Percentiles rank a stretch among this genome's conserved stretches.
Evolutionary conservation across 2,113 vertebrate species (phyloP).

Genomic region (Scomber scombrus): DNA sequence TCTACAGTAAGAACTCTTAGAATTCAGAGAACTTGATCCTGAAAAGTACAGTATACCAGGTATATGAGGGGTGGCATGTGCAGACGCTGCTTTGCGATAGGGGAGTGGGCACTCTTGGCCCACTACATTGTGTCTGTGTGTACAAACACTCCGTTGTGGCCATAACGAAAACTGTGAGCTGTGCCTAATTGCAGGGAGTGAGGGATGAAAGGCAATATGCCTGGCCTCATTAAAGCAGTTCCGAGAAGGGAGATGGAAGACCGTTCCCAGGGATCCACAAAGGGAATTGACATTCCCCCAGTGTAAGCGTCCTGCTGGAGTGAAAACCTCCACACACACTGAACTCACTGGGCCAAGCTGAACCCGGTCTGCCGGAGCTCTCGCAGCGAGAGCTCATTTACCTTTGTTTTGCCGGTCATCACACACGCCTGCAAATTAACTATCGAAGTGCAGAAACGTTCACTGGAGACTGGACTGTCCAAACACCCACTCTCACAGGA

Average conservation of each 20-base stretch:
- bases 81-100: slow-evolving; percentile 31
- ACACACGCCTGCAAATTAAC: slow-evolving; percentile 64
- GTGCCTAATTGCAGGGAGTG: slow-evolving; percentile 80
- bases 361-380: slow-evolving; percentile 51
- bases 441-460: slow-evolving; percentile 41
- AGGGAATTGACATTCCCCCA: slow-evolving; percentile 82
- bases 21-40: slow-evolving; percentile 51
- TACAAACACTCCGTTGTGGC: slow-evolving; percentile 79
- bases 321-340: slow-evolving; percentile 72
- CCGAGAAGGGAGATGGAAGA: slow-evolving; percentile 80
- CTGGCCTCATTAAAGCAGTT: slow-evolving; percentile 84
- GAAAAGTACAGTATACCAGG: slow-evolving; percentile 60
- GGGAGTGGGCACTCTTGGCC: slow-evolving; percentile 70
- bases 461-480: slow-evolving; percentile 24
- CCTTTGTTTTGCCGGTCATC: slow-evolving; percentile 71
- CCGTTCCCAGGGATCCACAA: slow-evolving; percentile 83
- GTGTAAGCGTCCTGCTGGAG: slow-evolving; percentile 73
- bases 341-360: slow-evolving; percentile 65
- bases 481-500: slow-evolving; percentile 45
- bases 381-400: slow-evolving; percentile 68
- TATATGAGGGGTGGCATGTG: slow-evolving; percentile 43
- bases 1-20: slow-evolving; percentile 32
- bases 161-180: slow-evolving; percentile 79
- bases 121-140: slow-evolving; percentile 76
- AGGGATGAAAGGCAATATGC: slow-evolving; percentile 84